phyloP scores from a whole-genome alignment of 2,113 vertebrate species.

The Mola mola region DNA sequence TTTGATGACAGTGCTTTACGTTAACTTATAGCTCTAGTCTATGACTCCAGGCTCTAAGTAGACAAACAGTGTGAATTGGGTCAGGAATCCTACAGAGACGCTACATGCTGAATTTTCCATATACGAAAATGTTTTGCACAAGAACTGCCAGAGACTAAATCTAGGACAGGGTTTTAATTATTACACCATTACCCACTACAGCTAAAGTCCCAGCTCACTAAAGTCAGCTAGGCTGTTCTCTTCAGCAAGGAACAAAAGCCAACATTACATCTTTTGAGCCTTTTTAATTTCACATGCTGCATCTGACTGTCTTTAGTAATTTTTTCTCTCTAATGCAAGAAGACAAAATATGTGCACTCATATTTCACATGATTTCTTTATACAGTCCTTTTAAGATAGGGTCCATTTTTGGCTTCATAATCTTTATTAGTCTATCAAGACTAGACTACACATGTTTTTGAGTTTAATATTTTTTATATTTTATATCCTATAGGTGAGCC shows the following conservation, averaged over 20 bases:
- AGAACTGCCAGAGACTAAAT: conserved; percentile 59
- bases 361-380: too few relatives aligned
- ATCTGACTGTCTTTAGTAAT: too few relatives aligned
- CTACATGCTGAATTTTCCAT: conserved; percentile 67
- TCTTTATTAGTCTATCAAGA: too few relatives aligned
- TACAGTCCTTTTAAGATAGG: too few relatives aligned
- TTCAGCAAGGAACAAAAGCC: conserved; percentile 1
- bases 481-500: too few relatives aligned
- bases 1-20: background rate
- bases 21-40: background rate
- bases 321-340: too few relatives aligned
- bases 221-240: conserved; percentile 5
- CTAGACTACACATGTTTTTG: too few relatives aligned
- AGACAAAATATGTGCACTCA: too few relatives aligned
- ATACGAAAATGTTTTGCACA: conserved; percentile 66
- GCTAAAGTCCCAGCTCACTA: conserved; percentile 29
- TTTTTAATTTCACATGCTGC: too few relatives aligned
- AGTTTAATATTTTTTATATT: too few relatives aligned
- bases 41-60: conserved; percentile 46
- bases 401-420: too few relatives aligned
- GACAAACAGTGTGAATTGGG: conserved; percentile 69
- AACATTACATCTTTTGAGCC: too few relatives aligned
- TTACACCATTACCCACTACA: conserved; percentile 34
- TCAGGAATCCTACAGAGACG: conserved; percentile 72
- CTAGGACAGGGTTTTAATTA: conserved; percentile 68